Percentiles rank a stretch among this genome's conserved stretches.
Evolutionary conservation across 1,140 invertebrate genomes (phyloP).

Genomic region (Streblospio benedicti): DNA sequence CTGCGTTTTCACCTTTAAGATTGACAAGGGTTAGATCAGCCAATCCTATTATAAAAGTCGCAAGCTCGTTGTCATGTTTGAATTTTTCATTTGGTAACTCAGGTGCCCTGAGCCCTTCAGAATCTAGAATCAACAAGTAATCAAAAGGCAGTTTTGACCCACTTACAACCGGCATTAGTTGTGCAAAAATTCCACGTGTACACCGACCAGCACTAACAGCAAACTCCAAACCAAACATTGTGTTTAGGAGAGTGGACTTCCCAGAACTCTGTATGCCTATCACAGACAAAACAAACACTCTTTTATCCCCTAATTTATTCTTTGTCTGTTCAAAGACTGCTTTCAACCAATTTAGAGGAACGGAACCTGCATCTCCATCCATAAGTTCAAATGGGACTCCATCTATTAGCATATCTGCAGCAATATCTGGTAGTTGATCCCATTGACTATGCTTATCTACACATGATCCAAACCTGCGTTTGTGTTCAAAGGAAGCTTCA

Average conservation of each 20-base stretch:
- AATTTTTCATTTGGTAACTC: background rate
- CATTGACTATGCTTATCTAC: no score
- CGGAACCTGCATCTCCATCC: background rate
- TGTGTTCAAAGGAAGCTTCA: background rate
- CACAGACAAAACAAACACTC: background rate
- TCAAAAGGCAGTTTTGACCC: background rate
- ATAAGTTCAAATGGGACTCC: constrained; percentile 1
- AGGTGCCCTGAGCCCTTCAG: no score
- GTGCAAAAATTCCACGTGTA: constrained; percentile 10
- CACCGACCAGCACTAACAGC: no score
- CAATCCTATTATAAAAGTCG: no score
- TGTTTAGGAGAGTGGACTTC: constrained; percentile 11
- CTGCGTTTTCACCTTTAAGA: constrained; percentile 8
- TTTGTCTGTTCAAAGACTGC: background rate
- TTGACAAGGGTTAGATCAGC: no score
- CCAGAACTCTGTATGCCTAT: background rate
- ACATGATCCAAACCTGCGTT: background rate
- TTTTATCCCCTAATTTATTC: background rate
- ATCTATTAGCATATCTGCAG: background rate
- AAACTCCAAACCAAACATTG: constrained; percentile 13
- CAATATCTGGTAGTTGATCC: no score
- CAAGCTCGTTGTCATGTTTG: no score
- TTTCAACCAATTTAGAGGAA: background rate
- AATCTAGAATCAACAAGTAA: constrained; percentile 9
- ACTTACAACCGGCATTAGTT: background rate